phyloP scores from a whole-genome alignment of 2,113 vertebrate genomes.

The Pomatostomus ruficeps region DNA sequence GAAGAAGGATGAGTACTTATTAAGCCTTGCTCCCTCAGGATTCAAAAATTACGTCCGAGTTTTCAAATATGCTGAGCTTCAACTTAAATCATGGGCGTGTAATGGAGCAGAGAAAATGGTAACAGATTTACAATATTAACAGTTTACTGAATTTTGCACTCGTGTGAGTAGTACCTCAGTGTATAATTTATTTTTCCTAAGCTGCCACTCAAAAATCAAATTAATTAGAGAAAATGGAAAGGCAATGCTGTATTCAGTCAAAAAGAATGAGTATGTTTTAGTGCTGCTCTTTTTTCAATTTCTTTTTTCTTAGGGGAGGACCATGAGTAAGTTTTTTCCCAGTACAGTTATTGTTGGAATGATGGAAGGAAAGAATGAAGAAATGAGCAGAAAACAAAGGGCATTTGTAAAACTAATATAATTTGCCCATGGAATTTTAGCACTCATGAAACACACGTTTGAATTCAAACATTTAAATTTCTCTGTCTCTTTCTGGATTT shows the following conservation, averaged over 20 bases:
- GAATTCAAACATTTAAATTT: background rate
- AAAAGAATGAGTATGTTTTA: background rate
- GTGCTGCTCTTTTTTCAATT: background rate
- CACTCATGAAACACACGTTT: background rate
- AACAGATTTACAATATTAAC: background rate
- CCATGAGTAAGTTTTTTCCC: background rate
- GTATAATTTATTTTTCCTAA: background rate
- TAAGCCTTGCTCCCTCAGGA: conserved; percentile 5
- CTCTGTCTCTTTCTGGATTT: background rate
- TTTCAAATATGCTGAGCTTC: conserved; percentile 22
- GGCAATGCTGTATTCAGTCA: background rate
- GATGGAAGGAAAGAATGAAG: background rate
- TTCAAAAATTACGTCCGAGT: background rate
- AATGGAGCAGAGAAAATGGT: background rate
- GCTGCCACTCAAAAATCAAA: background rate
- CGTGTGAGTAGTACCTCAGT: background rate
- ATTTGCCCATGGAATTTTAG: background rate
- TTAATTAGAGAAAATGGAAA: background rate
- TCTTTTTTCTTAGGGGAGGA: background rate
- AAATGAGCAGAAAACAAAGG: background rate
- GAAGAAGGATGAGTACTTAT: background rate
- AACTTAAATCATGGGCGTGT: background rate
- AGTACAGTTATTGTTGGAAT: background rate
- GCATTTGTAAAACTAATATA: background rate
- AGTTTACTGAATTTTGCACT: background rate